phyloP scores from a whole-genome alignment of 2,113 vertebrate species.

The Eonycteris spelaea region DNA sequence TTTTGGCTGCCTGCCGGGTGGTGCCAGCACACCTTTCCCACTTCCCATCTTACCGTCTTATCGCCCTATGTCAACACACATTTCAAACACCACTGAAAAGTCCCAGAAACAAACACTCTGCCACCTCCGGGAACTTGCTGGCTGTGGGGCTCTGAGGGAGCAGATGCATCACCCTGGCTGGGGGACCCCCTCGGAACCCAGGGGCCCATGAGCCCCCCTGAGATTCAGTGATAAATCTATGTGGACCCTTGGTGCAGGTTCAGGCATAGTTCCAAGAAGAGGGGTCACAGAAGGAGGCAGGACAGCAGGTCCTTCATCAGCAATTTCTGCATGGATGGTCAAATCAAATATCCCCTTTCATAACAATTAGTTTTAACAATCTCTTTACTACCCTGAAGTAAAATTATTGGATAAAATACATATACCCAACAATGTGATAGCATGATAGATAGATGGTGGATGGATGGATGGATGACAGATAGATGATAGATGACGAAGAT shows the following conservation, averaged over 20 bases:
- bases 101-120: slow-evolving; percentile 35
- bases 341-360: background rate
- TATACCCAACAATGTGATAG: background rate
- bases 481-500: background rate
- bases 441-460: background rate
- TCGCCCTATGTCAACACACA: slow-evolving; percentile 50
- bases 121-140: slow-evolving; percentile 34
- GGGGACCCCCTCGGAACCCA: background rate
- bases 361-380: background rate
- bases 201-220: background rate
- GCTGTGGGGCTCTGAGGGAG: background rate
- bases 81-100: background rate
- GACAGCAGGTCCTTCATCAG: background rate
- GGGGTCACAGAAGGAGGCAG: background rate
- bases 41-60: background rate
- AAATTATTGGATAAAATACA: background rate
- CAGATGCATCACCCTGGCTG: background rate
- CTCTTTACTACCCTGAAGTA: background rate
- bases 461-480: background rate
- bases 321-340: background rate
- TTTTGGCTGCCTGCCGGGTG: background rate
- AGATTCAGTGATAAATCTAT: background rate
- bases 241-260: background rate
- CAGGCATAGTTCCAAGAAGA: background rate
- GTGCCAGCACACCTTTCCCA: background rate